Evolutionary conservation across 2,888 invertebrate genomes (phyloP).

Genomic region (Diarsia dahlii): DNA sequence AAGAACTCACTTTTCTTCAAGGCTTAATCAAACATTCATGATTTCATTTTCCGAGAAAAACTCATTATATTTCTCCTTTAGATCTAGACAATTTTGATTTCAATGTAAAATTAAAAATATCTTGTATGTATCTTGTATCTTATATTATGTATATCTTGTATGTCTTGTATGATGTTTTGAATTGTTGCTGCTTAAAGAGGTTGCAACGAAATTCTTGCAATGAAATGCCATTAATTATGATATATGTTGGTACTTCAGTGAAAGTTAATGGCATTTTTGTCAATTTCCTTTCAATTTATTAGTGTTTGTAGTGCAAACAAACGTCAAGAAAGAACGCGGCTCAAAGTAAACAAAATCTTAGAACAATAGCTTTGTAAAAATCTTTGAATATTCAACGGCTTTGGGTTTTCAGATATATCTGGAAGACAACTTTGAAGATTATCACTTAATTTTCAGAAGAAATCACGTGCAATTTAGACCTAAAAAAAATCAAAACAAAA

Average conservation of each 20-base stretch:
- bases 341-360: constrained; percentile 17
- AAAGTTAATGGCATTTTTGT: background rate
- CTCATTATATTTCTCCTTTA: background rate
- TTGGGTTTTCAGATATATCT: background rate
- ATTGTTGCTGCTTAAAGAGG: background rate
- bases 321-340: too few species aligned
- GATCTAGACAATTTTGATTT: background rate
- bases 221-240: background rate
- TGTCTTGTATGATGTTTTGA: too few species aligned
- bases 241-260: background rate
- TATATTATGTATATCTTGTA: too few species aligned
- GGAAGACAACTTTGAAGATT: too few species aligned
- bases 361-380: background rate
- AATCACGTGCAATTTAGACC: background rate
- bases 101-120: background rate
- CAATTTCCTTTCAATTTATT: background rate
- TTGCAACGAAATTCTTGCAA: background rate
- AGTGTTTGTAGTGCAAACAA: constrained; percentile 6
- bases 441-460: background rate
- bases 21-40: background rate
- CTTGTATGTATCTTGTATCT: too few species aligned
- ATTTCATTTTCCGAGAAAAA: background rate
- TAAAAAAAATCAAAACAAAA: constrained; percentile 51
- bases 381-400: background rate
- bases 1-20: background rate